Conservation (phyloP, 1,140 invertebrate species). For the Agrilus planipennis region DNA sequence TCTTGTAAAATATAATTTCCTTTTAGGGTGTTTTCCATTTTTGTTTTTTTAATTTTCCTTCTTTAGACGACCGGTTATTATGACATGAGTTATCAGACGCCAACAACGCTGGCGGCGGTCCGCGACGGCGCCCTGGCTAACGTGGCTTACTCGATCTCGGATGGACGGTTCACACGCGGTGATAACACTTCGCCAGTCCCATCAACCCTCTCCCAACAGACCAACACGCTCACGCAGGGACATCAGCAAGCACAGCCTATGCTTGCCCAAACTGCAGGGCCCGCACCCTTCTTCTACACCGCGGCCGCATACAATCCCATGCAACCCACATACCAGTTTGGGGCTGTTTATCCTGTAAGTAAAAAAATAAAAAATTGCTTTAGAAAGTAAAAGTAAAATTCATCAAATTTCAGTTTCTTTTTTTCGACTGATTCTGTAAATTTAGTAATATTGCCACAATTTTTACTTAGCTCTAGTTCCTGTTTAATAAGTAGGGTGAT, state of each 20-base stretch:
- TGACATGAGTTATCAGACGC: constrained; percentile 54
- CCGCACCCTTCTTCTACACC: constrained; percentile 17
- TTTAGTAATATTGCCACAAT: too few relatives aligned
- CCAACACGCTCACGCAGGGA: constrained; percentile 36
- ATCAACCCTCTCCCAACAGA: constrained; percentile 27
- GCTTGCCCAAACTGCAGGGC: constrained; percentile 35
- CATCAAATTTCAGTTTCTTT: too few relatives aligned
- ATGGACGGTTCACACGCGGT: constrained; percentile 61
- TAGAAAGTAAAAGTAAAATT: too few relatives aligned
- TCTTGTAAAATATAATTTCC: too few relatives aligned
- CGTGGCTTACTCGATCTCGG: constrained; percentile 63
- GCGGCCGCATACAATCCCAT: constrained; percentile 39
- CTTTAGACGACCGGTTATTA: constrained; percentile 44
- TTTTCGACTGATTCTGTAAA: too few relatives aligned
- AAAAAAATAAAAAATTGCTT: too few relatives aligned
- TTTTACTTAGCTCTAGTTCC: too few relatives aligned
- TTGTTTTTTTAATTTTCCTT: constrained; percentile 13
- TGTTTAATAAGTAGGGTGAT: too few relatives aligned
- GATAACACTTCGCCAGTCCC: constrained; percentile 69
- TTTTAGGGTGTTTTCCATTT: too few relatives aligned
- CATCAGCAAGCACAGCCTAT: constrained; percentile 47
- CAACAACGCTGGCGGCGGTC: constrained; percentile 47
- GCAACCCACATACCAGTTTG: constrained; percentile 63
- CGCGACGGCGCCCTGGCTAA: constrained; percentile 53
- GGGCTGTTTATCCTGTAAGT: constrained; percentile 41